phyloP scores from a whole-genome alignment of 2,113 vertebrate species.

The Thalassarche chlororhynchos region DNA sequence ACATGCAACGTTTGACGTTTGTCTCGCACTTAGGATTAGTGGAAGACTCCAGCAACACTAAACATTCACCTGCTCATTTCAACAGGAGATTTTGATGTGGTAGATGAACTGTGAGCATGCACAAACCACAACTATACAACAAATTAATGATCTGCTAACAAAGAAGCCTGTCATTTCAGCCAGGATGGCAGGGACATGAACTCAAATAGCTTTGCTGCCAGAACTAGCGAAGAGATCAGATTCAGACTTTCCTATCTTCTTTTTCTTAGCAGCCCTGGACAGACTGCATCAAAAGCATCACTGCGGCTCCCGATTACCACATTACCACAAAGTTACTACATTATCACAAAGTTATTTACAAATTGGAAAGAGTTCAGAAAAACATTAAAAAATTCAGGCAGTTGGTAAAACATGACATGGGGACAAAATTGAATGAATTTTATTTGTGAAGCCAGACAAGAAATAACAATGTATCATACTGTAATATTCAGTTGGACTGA shows the following conservation, averaged over 20 bases:
- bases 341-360: neutral
- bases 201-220: neutral
- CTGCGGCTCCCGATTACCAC: accelerated
- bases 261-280: neutral
- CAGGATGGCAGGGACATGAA: neutral
- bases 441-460: neutral
- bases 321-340: neutral
- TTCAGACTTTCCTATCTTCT: neutral
- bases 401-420: neutral
- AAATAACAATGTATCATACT: neutral
- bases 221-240: neutral
- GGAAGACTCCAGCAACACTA: neutral
- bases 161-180: neutral
- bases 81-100: neutral
- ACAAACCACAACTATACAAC: neutral
- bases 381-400: neutral
- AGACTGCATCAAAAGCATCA: neutral
- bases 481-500: neutral
- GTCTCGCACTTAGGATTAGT: neutral
- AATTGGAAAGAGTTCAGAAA: neutral
- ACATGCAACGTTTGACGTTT: neutral
- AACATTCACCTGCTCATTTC: neutral
- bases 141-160: neutral
- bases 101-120: neutral
- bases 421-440: neutral